Evolutionary conservation across 2,797 vertebrate genomes (phyloP).

Genomic region (Peromyscus attwateri): DNA sequence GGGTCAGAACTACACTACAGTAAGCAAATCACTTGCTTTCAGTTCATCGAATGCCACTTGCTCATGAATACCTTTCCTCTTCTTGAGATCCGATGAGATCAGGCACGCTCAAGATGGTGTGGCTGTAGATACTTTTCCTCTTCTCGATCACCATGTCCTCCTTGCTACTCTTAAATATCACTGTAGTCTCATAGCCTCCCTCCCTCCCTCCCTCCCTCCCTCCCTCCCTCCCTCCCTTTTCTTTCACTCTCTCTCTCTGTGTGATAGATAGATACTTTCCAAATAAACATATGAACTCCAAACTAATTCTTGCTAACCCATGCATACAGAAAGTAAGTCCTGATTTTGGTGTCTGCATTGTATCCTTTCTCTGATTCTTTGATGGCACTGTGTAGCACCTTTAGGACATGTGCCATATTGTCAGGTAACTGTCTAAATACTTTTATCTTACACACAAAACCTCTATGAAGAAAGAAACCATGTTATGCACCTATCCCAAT

Average conservation of each 20-base stretch:
- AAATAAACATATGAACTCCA: neutral
- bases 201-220: neutral
- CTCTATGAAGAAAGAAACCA: neutral
- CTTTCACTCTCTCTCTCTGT: neutral
- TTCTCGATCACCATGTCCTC: neutral
- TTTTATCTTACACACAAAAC: neutral
- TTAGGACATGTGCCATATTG: neutral
- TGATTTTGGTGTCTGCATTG: neutral
- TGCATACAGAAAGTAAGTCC: neutral
- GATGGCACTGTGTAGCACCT: fast-evolving
- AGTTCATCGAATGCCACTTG: constrained; percentile 31
- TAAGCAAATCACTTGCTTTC: neutral
- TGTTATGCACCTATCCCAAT: neutral
- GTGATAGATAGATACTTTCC: neutral
- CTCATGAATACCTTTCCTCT: neutral
- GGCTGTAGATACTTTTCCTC: neutral
- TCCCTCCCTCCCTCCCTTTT: neutral
- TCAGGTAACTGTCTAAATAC: neutral
- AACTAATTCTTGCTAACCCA: neutral
- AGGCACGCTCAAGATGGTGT: neutral
- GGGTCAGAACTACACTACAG: constrained; percentile 15
- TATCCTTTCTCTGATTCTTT: neutral
- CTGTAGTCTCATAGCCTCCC: neutral
- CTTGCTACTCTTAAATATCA: neutral
- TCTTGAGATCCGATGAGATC: neutral